Evolutionary conservation across 2,888 invertebrate genomes (phyloP).

Genomic region (Dryomyza anilis): DNA sequence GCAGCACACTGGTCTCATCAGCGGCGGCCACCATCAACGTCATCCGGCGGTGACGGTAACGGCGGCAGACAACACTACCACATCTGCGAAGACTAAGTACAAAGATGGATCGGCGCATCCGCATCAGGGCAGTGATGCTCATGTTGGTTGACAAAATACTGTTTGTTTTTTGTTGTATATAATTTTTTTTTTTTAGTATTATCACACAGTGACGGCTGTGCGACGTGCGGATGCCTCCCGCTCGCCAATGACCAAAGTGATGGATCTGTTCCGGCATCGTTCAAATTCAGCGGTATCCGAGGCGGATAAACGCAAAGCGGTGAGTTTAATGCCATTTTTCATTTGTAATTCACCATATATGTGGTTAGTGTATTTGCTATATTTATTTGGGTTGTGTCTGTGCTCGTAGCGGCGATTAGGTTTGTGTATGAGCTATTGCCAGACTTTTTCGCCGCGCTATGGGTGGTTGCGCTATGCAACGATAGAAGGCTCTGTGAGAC

Average conservation of each 20-base stretch:
- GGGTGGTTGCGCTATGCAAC: too few species aligned
- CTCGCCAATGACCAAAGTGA: slow-evolving; percentile 88
- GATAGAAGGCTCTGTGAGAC: too few species aligned
- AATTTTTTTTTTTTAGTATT: slow-evolving; percentile 64
- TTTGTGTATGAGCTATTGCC: too few species aligned
- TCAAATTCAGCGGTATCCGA: slow-evolving; percentile 73
- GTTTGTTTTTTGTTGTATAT: background rate
- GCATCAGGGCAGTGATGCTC: slow-evolving; percentile 66
- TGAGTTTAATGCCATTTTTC: slow-evolving; percentile 59
- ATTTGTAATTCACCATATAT: background rate
- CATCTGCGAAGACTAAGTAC: slow-evolving; percentile 60
- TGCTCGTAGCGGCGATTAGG: too few species aligned
- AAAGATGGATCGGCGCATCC: slow-evolving; percentile 76
- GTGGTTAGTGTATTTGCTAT: background rate
- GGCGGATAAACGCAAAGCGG: slow-evolving; percentile 74
- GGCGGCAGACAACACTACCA: slow-evolving; percentile 46
- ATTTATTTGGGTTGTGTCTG: background rate
- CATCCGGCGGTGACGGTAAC: slow-evolving; percentile 54
- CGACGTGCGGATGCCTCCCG: slow-evolving; percentile 68
- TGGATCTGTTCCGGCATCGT: slow-evolving; percentile 84
- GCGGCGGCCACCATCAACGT: slow-evolving; percentile 43
- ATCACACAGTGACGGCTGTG: slow-evolving; percentile 72
- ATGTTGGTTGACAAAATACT: slow-evolving; percentile 40
- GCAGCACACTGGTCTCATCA: slow-evolving; percentile 63
- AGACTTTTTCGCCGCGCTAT: too few species aligned